phyloP scores from a whole-genome alignment of 2,797 vertebrate genomes.

The Brachyrhaphis roseni region DNA sequence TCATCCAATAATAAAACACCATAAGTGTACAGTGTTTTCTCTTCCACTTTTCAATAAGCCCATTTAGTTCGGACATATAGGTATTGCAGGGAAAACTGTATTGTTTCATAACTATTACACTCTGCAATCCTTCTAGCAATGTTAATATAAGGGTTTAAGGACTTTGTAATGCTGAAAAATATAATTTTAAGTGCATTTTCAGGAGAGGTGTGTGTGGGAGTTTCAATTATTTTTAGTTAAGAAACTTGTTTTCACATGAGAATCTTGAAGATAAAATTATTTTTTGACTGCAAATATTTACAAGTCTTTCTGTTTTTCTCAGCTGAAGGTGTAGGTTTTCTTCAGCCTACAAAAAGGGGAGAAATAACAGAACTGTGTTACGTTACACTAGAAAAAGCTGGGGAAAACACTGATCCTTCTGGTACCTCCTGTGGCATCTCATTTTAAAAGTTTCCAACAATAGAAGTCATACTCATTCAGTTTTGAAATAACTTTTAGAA shows the following conservation, averaged over 20 bases:
- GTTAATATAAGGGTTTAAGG: not conserved
- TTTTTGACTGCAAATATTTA: not conserved
- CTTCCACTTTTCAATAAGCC: not conserved
- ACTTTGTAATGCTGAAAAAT: not conserved
- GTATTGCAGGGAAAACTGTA: not conserved
- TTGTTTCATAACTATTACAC: not conserved
- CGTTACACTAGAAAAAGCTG: not conserved
- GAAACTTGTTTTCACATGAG: not conserved
- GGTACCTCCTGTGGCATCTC: not conserved
- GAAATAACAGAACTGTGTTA: not conserved
- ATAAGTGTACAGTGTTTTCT: not conserved
- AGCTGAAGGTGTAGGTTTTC: not conserved
- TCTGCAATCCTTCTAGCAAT: not conserved
- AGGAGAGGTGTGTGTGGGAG: not conserved
- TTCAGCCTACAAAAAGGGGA: not conserved
- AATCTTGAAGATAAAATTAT: not conserved
- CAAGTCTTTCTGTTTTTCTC: not conserved
- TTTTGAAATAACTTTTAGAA: not conserved
- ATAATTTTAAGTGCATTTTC: not conserved
- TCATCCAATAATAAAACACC: not conserved
- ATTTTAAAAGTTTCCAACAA: not conserved
- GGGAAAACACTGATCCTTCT: not conserved
- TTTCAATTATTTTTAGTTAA: not conserved
- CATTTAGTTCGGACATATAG: not conserved
- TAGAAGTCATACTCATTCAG: not conserved